Base-by-base conservation (phyloP, 2,113 vertebrate species). In the Rostratula benghalensis region DNA sequence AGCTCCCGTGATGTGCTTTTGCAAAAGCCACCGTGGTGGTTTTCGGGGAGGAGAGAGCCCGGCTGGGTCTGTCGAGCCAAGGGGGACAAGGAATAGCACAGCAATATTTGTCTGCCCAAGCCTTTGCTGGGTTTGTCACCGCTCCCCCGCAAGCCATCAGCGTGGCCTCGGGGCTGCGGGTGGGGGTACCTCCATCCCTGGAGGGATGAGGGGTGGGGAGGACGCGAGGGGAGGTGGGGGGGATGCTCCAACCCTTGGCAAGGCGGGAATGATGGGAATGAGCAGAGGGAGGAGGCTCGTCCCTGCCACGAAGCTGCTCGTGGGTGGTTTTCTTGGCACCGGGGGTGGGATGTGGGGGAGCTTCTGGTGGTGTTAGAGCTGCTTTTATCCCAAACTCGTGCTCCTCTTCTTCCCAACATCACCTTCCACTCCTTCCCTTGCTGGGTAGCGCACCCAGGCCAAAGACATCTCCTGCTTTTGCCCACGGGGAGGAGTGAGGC, bases 1-100 rank as follows among this genome's bases (percentile, higher is more conserved):
- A 77, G 91, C 87, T 94, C 96, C 95, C 60, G 17, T 80, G 95
- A 96, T 96, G 93, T 87, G 95, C 88, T 97, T 97, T 95, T 97
- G 94, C 94, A 94, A 97, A 96, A 96, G 85, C 73, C 7, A 5
- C 81, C 28, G 53, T 87, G 15, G 93, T 94, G 80, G 90, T 46
- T 73, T 93, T 85, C 2, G 11, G 78, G 76, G 61, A 53, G 46
- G 28, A 59, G 59, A 74, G 81, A 81, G 70, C 71, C 80, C 1
- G 5, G 17, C 51, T 81, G 59, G 69, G 39, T 39, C 82, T 87
- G 65, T 48, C 5, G 13, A 90, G 86, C 75, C 89, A 69, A 95
- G 74, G 93, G 93, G 59, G 92, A 87, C 9, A 24, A 61, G 46
- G 33, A 74, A 23, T 2, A 35, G 35, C 61, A 28, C 11, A 6